A percentile compares a stretch with the other conserved stretches of the same genome.
Conservation (phyloP, 2,888 invertebrate species). For the Cryptophagus acutangulus region DNA sequence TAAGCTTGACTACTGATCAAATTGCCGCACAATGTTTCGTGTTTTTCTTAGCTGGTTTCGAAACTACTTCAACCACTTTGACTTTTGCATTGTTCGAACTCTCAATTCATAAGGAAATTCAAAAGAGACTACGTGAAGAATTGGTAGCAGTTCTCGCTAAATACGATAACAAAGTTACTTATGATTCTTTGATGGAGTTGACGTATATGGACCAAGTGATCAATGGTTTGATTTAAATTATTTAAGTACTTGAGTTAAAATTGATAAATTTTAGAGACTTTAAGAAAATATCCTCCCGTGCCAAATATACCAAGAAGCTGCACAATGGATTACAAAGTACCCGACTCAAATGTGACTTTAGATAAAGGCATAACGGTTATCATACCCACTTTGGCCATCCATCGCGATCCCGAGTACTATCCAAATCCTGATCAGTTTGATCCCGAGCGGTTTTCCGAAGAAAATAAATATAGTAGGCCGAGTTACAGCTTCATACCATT, state of each 20-base stretch:
- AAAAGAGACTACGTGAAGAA: constrained; percentile 24
- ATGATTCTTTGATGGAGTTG: constrained; percentile 29
- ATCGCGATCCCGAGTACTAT: no score
- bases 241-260: not conserved
- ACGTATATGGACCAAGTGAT: constrained; percentile 48
- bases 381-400: no score
- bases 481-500: no score
- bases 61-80: constrained; percentile 26
- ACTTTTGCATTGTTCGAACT: constrained; percentile 24
- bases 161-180: constrained; percentile 26
- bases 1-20: constrained; percentile 14
- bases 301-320: not conserved
- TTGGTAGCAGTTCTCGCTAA: constrained; percentile 22
- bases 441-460: no score
- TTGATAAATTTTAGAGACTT: not conserved
- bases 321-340: not conserved
- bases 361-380: not conserved
- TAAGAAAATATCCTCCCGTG: not conserved
- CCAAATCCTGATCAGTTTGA: no score
- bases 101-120: constrained; percentile 20
- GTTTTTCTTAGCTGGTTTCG: constrained; percentile 25
- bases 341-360: not conserved
- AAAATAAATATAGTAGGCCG: no score
- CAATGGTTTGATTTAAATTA: constrained; percentile 32
- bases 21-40: constrained; percentile 25